These are phyloP conservation scores for Vireo altiloquus DNA, from an alignment of 2,113 vertebrate genomes.

Conservation along the genomic window DNA sequence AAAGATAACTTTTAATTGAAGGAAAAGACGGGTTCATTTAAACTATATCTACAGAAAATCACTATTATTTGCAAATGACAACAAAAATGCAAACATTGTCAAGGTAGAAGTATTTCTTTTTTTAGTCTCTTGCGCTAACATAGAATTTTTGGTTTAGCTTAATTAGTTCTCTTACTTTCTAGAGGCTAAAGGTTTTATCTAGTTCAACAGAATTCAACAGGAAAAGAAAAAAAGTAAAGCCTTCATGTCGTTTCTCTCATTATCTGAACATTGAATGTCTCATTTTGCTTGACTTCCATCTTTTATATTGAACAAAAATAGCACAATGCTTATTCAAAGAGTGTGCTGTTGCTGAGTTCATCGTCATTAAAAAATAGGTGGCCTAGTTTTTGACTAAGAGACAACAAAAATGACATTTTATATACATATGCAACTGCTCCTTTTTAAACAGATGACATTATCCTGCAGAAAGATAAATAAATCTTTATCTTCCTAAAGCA, in stretches of 20 bases:
- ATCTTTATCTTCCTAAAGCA: background rate
- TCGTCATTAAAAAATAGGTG: conserved; percentile 40
- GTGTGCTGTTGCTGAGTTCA: background rate
- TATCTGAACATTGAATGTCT: background rate
- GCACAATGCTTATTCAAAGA: background rate
- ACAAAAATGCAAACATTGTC: background rate
- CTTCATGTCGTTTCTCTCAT: background rate
- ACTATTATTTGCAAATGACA: background rate
- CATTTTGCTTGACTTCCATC: background rate
- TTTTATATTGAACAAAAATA: conserved; percentile 26
- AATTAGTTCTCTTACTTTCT: background rate
- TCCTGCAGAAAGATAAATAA: background rate
- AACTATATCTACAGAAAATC: background rate
- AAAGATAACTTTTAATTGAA: background rate
- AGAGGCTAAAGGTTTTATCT: background rate
- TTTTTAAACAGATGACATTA: background rate
- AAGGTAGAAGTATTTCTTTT: background rate
- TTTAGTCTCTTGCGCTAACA: background rate
- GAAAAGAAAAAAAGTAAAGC: background rate
- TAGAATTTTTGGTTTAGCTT: background rate
- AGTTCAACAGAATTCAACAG: background rate
- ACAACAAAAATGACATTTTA: conserved; percentile 2
- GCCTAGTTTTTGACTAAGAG: conserved; percentile 20
- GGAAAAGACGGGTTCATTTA: background rate
- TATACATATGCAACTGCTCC: background rate